These are phyloP conservation scores for Valencia hispanica DNA, from an alignment of 2,797 vertebrate species.

Conservation along the genomic window DNA sequence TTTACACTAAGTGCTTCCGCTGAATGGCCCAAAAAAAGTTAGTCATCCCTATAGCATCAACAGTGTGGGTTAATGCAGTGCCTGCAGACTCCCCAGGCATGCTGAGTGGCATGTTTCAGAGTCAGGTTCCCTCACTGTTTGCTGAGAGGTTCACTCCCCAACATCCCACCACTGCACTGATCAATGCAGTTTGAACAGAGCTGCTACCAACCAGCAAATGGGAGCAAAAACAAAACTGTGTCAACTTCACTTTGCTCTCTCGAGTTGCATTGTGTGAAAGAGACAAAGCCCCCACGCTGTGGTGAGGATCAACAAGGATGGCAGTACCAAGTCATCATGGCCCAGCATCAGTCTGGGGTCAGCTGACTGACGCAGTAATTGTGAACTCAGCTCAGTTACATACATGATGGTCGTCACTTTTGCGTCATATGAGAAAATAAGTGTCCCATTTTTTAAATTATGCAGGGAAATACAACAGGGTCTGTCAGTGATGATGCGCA, in stretches of 20 bases:
- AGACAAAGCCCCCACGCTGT: slow-evolving; percentile 69
- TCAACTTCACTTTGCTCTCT: slow-evolving; percentile 70
- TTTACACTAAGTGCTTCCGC: slow-evolving; percentile 45
- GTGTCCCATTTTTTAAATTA: slow-evolving; percentile 36
- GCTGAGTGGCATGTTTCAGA: slow-evolving; percentile 62
- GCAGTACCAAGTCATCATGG: slow-evolving; percentile 45
- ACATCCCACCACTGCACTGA: slow-evolving; percentile 48
- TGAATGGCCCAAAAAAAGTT: slow-evolving; percentile 40
- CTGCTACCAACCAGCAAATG: slow-evolving; percentile 59
- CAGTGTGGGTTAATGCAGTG: slow-evolving; percentile 53
- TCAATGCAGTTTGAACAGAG: slow-evolving; percentile 71
- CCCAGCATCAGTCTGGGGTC: slow-evolving; percentile 57
- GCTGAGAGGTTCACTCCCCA: slow-evolving; percentile 60
- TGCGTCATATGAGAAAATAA: slow-evolving; percentile 31
- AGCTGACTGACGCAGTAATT: slow-evolving; percentile 53
- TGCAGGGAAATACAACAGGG: slow-evolving; percentile 40
- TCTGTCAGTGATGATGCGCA: slow-evolving; percentile 37
- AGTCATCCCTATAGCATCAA: slow-evolving; percentile 43
- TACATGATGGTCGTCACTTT: slow-evolving; percentile 12
- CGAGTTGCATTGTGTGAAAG: slow-evolving; percentile 68
- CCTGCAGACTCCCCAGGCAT: slow-evolving; percentile 48
- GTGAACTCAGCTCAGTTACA: slow-evolving; percentile 19
- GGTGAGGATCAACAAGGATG: slow-evolving; percentile 66
- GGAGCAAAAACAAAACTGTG: slow-evolving; percentile 68
- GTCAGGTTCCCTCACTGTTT: slow-evolving; percentile 47